Evolutionary conservation across 2,888 invertebrate species (phyloP), one percentile per base, ranked within the genome.

Genomic region (Calliphora vomitoria): DNA sequence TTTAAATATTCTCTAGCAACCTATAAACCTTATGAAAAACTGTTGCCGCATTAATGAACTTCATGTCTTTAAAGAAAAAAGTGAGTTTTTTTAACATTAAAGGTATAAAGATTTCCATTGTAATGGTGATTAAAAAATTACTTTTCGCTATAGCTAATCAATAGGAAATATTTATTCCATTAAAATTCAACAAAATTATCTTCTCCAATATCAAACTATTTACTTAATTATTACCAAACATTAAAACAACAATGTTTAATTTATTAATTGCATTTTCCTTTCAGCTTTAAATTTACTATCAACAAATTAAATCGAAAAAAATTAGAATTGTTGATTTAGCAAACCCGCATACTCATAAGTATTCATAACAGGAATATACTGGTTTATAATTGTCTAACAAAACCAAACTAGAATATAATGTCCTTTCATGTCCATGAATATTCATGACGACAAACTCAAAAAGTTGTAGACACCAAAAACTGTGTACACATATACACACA

Each of bases 391-490:
- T 71, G 50, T 81, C 72, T 81, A 6, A 31, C 18, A 72, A 81
- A 71, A 53, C 38, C 68, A 47, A 60, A 75, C 60, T 41, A 71
- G 13, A 72, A n/a, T 31, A 86, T 82, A 85, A 89, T 89, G 85
- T 86, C 85, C 89, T 91, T 92, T 92, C 92, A 92, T 93, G 92
- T 90, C 91, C 89, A 93, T 93, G 93, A 92, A 92, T 92, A 92
- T 92, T 92, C 93, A 92, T 92, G 91, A 92, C 89, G 50, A 60
- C 47, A 71, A 66, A 80, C 20, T 75, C 47, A 71, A 62, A 78
- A 47, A 69, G 47, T 31, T 18, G 31, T 18, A 53, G 44, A 72
- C 53, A 18, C 62, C n/a, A 20, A 44, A 10, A 44, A 68, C 10
- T 11, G 44, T 41, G 10, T 41, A 41, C 60, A 64, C 0, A 64